These are phyloP conservation scores for Scopus umbretta DNA, from an alignment of 2,113 vertebrate genomes.

Conservation along the genomic window DNA sequence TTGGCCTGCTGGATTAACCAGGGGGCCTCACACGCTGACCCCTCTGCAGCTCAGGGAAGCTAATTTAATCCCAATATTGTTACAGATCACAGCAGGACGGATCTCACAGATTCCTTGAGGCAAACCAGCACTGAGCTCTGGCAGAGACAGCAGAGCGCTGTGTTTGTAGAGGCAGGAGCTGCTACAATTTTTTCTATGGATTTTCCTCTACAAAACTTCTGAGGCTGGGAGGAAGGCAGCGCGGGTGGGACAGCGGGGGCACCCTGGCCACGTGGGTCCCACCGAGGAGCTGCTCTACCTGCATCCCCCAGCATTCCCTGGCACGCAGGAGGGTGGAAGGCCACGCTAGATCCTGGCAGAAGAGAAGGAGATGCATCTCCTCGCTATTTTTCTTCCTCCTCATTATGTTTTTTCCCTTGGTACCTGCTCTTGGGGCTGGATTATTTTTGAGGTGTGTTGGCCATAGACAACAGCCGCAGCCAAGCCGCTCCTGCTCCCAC, in stretches of 20 bases:
- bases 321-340: neutral
- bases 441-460: neutral
- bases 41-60: conserved; percentile 56
- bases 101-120: conserved; percentile 55
- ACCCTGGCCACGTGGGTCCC: neutral
- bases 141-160: neutral
- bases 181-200: neutral
- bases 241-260: neutral
- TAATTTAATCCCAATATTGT: conserved; percentile 67
- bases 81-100: conserved; percentile 48
- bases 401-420: neutral
- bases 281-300: neutral
- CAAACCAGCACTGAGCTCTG: neutral
- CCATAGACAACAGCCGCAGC: neutral
- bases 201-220: neutral
- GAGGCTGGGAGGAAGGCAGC: neutral
- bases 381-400: neutral
- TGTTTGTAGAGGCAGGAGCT: neutral
- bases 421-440: neutral
- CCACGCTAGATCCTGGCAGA: neutral
- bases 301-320: neutral
- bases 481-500: neutral
- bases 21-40: conserved; percentile 50
- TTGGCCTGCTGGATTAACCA: conserved; percentile 56
- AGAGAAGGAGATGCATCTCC: too few species aligned